Conservation (phyloP, 2,113 vertebrate genomes). For the Oryzias celebensis region DNA sequence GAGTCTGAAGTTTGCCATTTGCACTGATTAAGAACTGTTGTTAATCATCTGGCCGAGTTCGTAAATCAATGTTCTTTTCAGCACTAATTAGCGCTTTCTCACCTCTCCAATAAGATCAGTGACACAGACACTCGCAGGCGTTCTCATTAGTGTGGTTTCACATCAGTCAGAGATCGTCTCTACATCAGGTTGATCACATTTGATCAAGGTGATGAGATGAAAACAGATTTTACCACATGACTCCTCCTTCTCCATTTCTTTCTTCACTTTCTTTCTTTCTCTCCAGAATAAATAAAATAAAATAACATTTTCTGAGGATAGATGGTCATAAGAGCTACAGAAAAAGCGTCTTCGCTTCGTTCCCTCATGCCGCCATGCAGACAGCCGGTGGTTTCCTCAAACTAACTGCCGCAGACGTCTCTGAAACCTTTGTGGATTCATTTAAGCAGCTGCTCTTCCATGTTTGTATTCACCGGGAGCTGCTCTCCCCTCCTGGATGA, state of each 20-base stretch:
- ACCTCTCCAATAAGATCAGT: conserved; percentile 32
- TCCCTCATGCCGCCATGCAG: conserved; percentile 17
- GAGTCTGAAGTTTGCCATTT: conserved; percentile 24
- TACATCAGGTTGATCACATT: background rate
- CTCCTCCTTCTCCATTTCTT: background rate
- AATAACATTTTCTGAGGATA: conserved; percentile 5
- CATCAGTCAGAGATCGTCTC: too few species aligned
- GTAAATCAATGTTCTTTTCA: conserved; percentile 64
- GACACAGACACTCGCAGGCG: conserved; percentile 29
- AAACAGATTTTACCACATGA: conserved; percentile 11
- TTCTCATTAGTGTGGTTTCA: background rate
- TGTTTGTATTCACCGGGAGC: conserved; percentile 27
- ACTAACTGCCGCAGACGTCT: conserved; percentile 16
- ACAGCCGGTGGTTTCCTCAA: conserved; percentile 10
- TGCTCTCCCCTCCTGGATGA: conserved; percentile 32
- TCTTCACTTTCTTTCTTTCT: too few species aligned
- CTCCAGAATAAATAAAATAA: too few species aligned
- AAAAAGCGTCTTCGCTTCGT: conserved; percentile 3
- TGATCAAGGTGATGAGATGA: background rate
- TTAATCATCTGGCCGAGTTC: conserved; percentile 57
- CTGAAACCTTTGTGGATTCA: conserved; percentile 14
- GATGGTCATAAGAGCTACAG: conserved; percentile 21
- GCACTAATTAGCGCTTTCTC: conserved; percentile 64
- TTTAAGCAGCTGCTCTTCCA: conserved; percentile 14
- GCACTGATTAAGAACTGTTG: conserved; percentile 29